Percentiles rank a stretch among this genome's conserved stretches.
phyloP scores from a whole-genome alignment of 2,888 invertebrate species.

The Serrognathus titanus region DNA sequence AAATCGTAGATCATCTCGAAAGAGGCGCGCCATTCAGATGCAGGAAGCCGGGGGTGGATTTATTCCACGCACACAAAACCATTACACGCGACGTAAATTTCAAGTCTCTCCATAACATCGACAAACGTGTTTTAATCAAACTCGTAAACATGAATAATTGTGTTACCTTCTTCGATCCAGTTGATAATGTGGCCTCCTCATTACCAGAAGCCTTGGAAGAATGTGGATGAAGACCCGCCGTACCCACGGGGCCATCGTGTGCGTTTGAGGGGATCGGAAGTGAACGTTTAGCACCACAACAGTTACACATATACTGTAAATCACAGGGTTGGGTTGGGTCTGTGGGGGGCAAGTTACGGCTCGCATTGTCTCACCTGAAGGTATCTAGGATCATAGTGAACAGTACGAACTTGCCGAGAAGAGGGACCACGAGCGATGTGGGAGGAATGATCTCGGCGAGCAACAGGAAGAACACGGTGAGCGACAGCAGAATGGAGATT shows the following conservation, averaged over 20 bases:
- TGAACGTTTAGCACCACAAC: slow-evolving; percentile 97
- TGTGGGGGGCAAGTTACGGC: neutral
- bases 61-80: neutral
- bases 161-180: slow-evolving; percentile 58
- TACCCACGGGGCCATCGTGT: slow-evolving; percentile 97
- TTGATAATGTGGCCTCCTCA: slow-evolving; percentile 77
- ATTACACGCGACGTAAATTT: neutral
- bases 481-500: slow-evolving; percentile 89
- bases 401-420: slow-evolving; percentile 90
- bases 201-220: slow-evolving; percentile 87
- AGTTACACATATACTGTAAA: slow-evolving; percentile 46
- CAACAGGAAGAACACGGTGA: slow-evolving; percentile 95
- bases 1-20: no score
- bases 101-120: neutral
- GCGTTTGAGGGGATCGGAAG: slow-evolving; percentile 96
- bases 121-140: neutral
- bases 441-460: slow-evolving; percentile 86
- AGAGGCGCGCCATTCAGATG: no score
- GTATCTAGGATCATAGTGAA: slow-evolving; percentile 96
- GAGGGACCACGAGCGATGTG: slow-evolving; percentile 88
- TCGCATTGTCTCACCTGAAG: slow-evolving; percentile 65
- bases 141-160: no score
- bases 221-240: slow-evolving; percentile 94
- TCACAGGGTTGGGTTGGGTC: slow-evolving; percentile 4
- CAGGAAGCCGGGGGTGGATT: neutral